Evolutionary conservation across 2,113 vertebrate species (phyloP).

Genomic region (Corythaixoides concolor): DNA sequence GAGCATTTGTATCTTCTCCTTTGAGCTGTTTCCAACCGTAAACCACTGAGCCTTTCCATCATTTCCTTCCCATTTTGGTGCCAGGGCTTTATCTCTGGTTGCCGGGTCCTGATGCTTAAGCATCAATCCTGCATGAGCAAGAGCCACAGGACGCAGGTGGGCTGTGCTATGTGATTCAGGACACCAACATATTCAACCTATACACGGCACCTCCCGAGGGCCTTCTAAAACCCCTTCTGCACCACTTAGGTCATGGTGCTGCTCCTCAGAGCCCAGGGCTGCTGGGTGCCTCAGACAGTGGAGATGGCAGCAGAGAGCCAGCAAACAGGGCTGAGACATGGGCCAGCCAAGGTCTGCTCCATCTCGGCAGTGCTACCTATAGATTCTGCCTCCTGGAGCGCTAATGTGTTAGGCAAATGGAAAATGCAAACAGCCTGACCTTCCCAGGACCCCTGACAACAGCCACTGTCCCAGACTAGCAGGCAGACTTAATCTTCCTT

Average conservation of each 20-base stretch:
- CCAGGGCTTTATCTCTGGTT: background rate
- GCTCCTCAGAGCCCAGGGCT: background rate
- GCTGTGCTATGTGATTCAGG: background rate
- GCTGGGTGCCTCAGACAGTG: background rate
- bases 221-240: background rate
- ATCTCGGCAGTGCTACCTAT: background rate
- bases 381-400: background rate
- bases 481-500: background rate
- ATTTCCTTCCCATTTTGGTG: background rate
- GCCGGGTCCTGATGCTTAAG: background rate
- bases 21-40: background rate
- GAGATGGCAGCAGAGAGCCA: background rate
- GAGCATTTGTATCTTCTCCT: background rate
- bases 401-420: background rate
- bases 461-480: background rate
- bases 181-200: background rate
- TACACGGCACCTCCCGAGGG: background rate
- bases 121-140: background rate
- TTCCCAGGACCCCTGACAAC: background rate
- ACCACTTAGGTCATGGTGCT: no score
- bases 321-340: background rate
- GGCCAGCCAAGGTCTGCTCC: background rate
- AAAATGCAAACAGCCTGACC: background rate
- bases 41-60: background rate
- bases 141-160: background rate